Evolutionary conservation across 2,888 invertebrate species (phyloP).

Genomic region (Dicyrtoma fusca): DNA sequence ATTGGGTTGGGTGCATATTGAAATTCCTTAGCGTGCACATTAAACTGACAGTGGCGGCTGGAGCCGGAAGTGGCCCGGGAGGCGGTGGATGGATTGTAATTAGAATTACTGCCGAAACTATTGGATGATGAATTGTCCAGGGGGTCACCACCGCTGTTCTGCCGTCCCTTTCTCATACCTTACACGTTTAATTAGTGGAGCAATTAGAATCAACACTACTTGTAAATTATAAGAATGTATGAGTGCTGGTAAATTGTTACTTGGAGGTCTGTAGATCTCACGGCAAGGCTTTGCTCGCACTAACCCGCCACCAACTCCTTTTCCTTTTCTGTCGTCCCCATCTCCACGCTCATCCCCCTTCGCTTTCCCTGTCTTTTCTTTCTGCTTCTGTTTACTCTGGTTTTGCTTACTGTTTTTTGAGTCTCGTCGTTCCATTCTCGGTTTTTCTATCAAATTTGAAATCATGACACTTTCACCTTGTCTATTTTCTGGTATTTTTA

Average conservation of each 20-base stretch:
- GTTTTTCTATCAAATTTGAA: too few relatives aligned
- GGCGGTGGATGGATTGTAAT: constrained; percentile 22
- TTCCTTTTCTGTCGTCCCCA: constrained; percentile 25
- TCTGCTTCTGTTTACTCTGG: constrained; percentile 16
- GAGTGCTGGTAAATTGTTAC: constrained; percentile 64
- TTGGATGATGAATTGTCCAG: constrained; percentile 1
- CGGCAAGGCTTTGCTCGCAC: constrained; percentile 77
- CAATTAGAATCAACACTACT: too few relatives aligned
- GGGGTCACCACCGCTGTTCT: not conserved
- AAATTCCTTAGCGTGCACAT: constrained; percentile 88
- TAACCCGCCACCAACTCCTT: constrained; percentile 26
- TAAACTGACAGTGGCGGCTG: constrained; percentile 66
- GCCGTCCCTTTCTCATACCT: constrained; percentile 39
- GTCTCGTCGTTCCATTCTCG: constrained; percentile 42
- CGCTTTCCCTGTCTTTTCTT: constrained; percentile 14
- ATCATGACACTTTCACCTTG: not conserved
- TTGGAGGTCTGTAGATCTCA: constrained; percentile 88
- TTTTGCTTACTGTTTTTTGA: constrained; percentile 24
- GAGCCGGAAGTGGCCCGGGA: not conserved
- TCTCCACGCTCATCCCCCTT: constrained; percentile 16
- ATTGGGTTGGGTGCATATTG: constrained; percentile 66
- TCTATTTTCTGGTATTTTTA: too few relatives aligned
- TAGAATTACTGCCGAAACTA: not conserved
- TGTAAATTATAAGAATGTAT: too few relatives aligned
- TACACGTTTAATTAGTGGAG: too few relatives aligned